Percentiles rank a stretch among this genome's conserved stretches.
These are phyloP conservation scores for Margaritifera margaritifera DNA, from an alignment of 2,888 invertebrate species.

Conservation along the genomic window DNA sequence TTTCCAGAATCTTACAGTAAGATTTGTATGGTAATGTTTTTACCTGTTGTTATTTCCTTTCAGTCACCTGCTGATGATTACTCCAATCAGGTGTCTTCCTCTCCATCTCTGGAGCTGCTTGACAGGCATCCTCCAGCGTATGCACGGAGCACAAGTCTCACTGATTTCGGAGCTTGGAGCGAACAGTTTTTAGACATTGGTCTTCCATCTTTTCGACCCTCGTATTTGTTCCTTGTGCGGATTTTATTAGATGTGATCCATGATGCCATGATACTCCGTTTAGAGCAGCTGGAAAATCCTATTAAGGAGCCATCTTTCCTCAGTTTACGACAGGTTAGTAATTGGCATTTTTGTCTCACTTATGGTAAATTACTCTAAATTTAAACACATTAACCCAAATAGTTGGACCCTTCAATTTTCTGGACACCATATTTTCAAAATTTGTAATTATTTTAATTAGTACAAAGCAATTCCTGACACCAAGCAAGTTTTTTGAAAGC, in stretches of 20 bases:
- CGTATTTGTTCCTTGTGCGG: conserved; percentile 88
- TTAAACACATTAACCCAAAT: too few relatives aligned
- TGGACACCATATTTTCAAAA: too few relatives aligned
- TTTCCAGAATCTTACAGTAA: too few relatives aligned
- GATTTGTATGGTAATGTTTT: neutral
- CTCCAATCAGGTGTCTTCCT: conserved; percentile 32
- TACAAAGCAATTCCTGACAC: too few relatives aligned
- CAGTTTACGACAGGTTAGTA: conserved; percentile 84
- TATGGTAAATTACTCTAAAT: too few relatives aligned
- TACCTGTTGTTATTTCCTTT: neutral
- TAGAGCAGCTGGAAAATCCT: conserved; percentile 77
- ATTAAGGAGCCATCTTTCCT: conserved; percentile 84
- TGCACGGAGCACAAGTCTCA: conserved; percentile 45
- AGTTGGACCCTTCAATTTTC: too few relatives aligned
- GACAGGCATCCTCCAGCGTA: conserved; percentile 32
- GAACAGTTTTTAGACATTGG: conserved; percentile 83
- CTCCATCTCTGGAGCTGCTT: conserved; percentile 47
- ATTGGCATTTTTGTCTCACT: too few relatives aligned
- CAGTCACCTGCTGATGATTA: conserved; percentile 42
- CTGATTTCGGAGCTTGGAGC: conserved; percentile 55
- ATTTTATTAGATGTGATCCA: conserved; percentile 93
- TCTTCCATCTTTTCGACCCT: conserved; percentile 87
- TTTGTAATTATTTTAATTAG: too few relatives aligned
- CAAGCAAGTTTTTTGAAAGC: too few relatives aligned
- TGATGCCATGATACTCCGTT: conserved; percentile 88